Percentiles rank a stretch among this genome's conserved stretches.
Evolutionary conservation across 2,888 invertebrate genomes (phyloP).

Genomic region (Orgyia antiqua): DNA sequence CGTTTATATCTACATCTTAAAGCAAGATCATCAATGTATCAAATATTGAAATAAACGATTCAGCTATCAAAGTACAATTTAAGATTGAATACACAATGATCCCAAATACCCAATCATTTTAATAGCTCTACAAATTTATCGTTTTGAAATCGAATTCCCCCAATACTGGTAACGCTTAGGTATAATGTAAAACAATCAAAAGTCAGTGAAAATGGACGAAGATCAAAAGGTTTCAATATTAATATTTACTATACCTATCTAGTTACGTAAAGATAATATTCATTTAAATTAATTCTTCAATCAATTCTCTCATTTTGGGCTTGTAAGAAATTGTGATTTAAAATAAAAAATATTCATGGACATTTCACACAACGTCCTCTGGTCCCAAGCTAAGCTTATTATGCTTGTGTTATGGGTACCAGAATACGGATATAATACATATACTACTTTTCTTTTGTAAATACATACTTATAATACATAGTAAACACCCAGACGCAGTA

Average conservation of each 20-base stretch:
- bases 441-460: too few species aligned
- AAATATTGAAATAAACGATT: background rate
- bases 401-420: too few species aligned
- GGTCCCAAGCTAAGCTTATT: too few species aligned
- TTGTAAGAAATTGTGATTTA: too few species aligned
- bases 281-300: conserved; percentile 21
- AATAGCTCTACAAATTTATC: conserved; percentile 13
- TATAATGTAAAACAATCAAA: conserved; percentile 20
- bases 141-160: conserved; percentile 13
- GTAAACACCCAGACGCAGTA: too few species aligned
- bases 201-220: conserved; percentile 6
- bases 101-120: conserved; percentile 14
- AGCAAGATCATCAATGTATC: background rate
- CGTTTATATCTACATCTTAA: background rate
- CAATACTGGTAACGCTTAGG: conserved; percentile 6
- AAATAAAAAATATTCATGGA: too few species aligned
- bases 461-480: too few species aligned
- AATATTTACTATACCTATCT: conserved; percentile 18
- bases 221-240: conserved; percentile 19
- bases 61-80: background rate
- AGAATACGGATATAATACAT: too few species aligned
- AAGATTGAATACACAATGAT: background rate
- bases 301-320: too few species aligned
- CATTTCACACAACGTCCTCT: too few species aligned
- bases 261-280: conserved; percentile 17